These are phyloP conservation scores for Kradibia gibbosae DNA, from an alignment of 1,140 invertebrate genomes.

Conservation along the genomic window DNA sequence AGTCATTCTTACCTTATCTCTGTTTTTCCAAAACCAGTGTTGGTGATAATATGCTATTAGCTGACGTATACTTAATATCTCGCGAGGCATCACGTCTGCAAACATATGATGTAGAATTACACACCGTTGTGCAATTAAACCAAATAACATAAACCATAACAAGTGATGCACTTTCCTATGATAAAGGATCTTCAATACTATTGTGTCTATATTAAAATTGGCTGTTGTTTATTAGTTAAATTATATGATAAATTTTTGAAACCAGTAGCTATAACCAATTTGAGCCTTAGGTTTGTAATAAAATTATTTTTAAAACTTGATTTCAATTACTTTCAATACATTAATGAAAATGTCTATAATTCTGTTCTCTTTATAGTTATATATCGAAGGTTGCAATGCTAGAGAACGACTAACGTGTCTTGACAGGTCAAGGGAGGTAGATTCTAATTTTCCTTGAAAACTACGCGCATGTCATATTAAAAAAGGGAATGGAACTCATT, in stretches of 20 bases:
- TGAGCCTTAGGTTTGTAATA: too few species aligned
- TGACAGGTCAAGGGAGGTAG: neutral
- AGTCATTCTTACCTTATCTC: neutral
- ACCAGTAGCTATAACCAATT: too few species aligned
- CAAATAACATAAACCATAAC: neutral
- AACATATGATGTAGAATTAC: neutral
- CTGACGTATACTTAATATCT: constrained; percentile 29
- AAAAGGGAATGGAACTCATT: constrained; percentile 5
- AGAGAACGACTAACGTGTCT: neutral
- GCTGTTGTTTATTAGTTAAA: too few species aligned
- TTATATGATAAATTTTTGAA: too few species aligned
- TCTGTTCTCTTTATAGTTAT: neutral
- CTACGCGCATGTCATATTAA: constrained; percentile 2
- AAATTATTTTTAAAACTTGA: too few species aligned
- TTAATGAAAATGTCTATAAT: neutral
- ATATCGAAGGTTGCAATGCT: neutral
- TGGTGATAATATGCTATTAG: neutral
- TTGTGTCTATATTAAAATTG: too few species aligned
- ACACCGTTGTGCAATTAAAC: neutral
- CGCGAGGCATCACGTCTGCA: constrained; percentile 12
- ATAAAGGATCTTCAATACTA: too few species aligned
- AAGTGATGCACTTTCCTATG: neutral
- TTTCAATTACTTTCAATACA: too few species aligned
- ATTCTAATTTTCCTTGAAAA: neutral
- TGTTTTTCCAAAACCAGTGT: constrained; percentile 3